phyloP scores from a whole-genome alignment of 1,140 invertebrate genomes.

The Brachionus sp. region DNA sequence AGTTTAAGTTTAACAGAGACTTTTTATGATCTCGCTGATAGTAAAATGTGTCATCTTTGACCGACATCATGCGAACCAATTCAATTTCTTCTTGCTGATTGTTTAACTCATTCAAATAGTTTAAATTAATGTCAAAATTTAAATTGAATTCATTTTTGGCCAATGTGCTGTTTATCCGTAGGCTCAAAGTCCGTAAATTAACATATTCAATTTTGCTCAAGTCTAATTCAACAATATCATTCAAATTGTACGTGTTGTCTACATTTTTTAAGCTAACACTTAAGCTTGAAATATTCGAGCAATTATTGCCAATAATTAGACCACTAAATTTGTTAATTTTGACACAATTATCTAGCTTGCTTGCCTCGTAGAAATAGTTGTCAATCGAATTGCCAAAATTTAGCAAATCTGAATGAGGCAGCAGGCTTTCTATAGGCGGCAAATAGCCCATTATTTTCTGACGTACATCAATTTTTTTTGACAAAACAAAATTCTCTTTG shows the following conservation, averaged over 20 bases:
- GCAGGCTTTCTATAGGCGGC: background rate
- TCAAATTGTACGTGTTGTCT: background rate
- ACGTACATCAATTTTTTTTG: background rate
- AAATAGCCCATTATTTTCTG: background rate
- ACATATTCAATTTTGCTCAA: background rate
- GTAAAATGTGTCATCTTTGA: background rate
- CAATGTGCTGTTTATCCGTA: background rate
- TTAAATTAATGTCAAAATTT: slow-evolving; percentile 3
- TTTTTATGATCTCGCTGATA: background rate
- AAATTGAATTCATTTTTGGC: background rate
- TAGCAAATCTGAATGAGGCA: background rate
- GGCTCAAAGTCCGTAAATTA: background rate
- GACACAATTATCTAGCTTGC: background rate
- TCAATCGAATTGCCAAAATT: slow-evolving; percentile 1
- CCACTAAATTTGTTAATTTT: background rate
- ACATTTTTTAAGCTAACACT: background rate
- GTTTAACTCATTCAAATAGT: background rate
- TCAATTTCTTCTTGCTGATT: background rate
- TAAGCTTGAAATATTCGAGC: background rate
- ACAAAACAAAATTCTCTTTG: background rate
- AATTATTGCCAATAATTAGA: background rate
- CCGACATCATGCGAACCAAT: background rate
- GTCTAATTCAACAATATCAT: background rate
- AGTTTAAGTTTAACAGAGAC: background rate
- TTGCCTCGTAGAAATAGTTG: slow-evolving; percentile 13